A percentile compares a stretch with the other conserved stretches of the same genome.
These are phyloP conservation scores for Ips nitidus DNA, from an alignment of 1,140 invertebrate genomes.

Conservation along the genomic window DNA sequence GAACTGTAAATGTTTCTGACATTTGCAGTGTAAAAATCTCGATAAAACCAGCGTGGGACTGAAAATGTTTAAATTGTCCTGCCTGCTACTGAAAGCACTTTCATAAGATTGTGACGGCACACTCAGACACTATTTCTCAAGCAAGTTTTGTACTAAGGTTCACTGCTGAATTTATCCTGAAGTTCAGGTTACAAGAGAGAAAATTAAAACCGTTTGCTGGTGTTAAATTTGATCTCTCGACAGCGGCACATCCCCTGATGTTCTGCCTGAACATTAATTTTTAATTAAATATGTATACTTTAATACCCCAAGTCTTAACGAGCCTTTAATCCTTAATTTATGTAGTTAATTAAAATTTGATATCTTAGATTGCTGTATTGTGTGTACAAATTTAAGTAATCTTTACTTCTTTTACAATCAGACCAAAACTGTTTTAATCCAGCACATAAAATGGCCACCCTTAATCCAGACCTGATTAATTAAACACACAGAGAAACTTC, in stretches of 20 bases:
- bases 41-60: too few species aligned
- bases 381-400: not conserved
- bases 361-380: not conserved
- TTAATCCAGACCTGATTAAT: not conserved
- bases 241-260: not conserved
- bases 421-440: not conserved
- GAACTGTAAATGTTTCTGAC: too few species aligned
- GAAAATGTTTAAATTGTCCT: too few species aligned
- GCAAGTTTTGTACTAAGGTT: too few species aligned
- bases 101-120: too few species aligned
- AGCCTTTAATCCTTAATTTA: conserved; percentile 16
- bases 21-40: too few species aligned
- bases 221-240: conserved; percentile 3
- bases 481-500: not conserved
- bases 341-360: conserved; percentile 17
- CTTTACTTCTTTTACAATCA: too few species aligned
- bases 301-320: conserved; percentile 15
- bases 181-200: not conserved
- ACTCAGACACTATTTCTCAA: too few species aligned
- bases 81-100: too few species aligned
- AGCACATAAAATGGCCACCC: too few species aligned
- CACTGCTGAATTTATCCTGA: too few species aligned
- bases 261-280: conserved; percentile 18
- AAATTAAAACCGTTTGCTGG: not conserved
- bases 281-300: conserved; percentile 12